A percentile compares a stretch with the other conserved stretches of the same genome.
Conservation (phyloP, 1,140 invertebrate species). For the Drusus annulatus region DNA sequence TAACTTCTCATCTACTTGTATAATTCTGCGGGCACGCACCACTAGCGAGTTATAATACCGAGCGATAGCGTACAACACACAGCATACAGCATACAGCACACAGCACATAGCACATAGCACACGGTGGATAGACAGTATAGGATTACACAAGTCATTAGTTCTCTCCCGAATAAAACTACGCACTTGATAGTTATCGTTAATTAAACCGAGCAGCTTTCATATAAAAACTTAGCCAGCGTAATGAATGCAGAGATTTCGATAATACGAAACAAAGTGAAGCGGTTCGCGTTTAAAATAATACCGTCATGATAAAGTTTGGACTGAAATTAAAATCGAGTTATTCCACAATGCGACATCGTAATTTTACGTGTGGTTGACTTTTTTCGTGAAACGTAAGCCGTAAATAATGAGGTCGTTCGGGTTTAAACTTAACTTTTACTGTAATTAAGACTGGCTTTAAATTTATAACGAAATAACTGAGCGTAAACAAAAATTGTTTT, state of each 20-base stretch:
- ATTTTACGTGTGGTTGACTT: constrained; percentile 29
- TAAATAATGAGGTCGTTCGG: constrained; percentile 37
- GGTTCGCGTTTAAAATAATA: constrained; percentile 31
- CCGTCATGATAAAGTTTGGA: neutral
- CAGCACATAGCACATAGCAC: too few relatives aligned
- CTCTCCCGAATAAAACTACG: constrained; percentile 27
- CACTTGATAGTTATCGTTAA: constrained; percentile 46
- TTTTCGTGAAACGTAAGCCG: constrained; percentile 37
- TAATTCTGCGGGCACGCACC: constrained; percentile 52
- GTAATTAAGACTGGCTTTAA: constrained; percentile 35
- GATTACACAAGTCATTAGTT: constrained; percentile 52
- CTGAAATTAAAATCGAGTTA: constrained; percentile 38
- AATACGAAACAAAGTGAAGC: constrained; percentile 24
- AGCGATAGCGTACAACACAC: neutral
- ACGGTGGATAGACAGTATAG: constrained; percentile 29
- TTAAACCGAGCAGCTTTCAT: constrained; percentile 34
- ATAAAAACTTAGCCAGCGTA: constrained; percentile 31
- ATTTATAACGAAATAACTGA: constrained; percentile 13
- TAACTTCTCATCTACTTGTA: constrained; percentile 55
- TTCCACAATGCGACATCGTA: constrained; percentile 15
- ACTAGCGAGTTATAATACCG: constrained; percentile 43
- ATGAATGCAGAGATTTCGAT: constrained; percentile 40
- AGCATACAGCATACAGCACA: too few relatives aligned
- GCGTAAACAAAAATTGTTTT: constrained; percentile 1
- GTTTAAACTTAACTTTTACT: constrained; percentile 25